These are phyloP conservation scores for Actinia tenebrosa DNA, from an alignment of 64 coral and sea anemone species.

Conservation along the genomic window DNA sequence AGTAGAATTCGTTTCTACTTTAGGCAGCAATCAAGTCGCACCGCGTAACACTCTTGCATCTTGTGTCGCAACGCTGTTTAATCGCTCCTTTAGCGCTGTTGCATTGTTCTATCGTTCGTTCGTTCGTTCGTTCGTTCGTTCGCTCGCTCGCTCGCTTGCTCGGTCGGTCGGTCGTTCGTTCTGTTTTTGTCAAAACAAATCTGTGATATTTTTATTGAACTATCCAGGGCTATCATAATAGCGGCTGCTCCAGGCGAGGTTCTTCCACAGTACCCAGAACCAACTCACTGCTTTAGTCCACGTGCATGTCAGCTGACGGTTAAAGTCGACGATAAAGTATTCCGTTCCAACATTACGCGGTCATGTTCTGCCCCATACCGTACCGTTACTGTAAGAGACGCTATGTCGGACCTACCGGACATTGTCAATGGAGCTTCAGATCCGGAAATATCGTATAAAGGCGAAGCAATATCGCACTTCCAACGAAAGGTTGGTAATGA, in stretches of 20 bases:
- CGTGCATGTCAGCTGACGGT: conserved; percentile 82
- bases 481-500: conserved; percentile 68
- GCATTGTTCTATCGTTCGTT: too few species aligned
- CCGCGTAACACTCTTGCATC: too few species aligned
- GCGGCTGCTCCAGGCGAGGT: conserved; percentile 90
- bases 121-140: too few species aligned
- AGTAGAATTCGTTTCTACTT: too few species aligned
- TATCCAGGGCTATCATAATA: conserved; percentile 74
- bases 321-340: conserved; percentile 87
- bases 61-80: too few species aligned
- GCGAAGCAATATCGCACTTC: conserved; percentile 91
- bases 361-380: conserved; percentile 72
- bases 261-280: conserved; percentile 82
- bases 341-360: conserved; percentile 83
- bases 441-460: conserved; percentile 74
- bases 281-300: conserved; percentile 85
- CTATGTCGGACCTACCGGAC: conserved; percentile 93
- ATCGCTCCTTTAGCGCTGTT: too few species aligned
- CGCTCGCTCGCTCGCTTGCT: too few species aligned
- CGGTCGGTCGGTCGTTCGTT: too few species aligned
- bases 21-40: too few species aligned
- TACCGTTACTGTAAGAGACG: conserved; percentile 95
- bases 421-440: conserved; percentile 64
- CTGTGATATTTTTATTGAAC: too few species aligned
- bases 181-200: too few species aligned